Evolutionary conservation across 2,888 invertebrate genomes (phyloP), one percentile per base, ranked within the genome.

Genomic region (Eilema griseolum): DNA sequence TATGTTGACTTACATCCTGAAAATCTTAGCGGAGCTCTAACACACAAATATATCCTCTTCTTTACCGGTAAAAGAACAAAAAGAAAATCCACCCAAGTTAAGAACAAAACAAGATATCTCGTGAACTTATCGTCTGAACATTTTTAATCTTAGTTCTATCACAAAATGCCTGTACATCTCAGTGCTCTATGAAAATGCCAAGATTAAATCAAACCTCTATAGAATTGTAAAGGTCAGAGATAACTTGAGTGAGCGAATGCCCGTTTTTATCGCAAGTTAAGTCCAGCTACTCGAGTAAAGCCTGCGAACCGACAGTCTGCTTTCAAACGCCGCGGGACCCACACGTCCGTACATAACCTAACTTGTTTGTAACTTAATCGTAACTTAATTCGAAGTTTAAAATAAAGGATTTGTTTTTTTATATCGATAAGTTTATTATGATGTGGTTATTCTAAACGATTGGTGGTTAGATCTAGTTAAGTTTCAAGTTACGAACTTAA

Each of bases 301-400:
- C 75, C 74, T 74, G 69, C 73, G 67, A 52, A 11, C 24, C 57
- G 60, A 66, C 92, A 92, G 92, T 92, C 86, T 83, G 81, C 74
- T 72, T 77, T 75, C 62, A 76, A 63, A 70, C 79, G 66, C 78
- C 78, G 81, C n/a, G 78, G 69, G 52, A 82, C 70, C 64, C 85
- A 87, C 88, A 90, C 92, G 92, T 76, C 71, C 68, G 66, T 68
- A 62, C 68, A 71, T 65, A 66, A 57, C 46, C 37, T 66, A 67
- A 77, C 83, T 80, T 80, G 76, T 72, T 69, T 61, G 41, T 66
- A 82, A 87, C 87, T 86, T 85, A 85, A 74, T 82, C 72, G 56
- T 69, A 88, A 89, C 85, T 88, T 88, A 84, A 74, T 71, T 79
- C 85, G 85, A 71, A 75, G 71, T 77, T 78, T 66, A 16, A 78